Base-by-base conservation (phyloP, 37 sponge, comb jelly and placozoan species). In the Hexactinellida sp. region DNA sequence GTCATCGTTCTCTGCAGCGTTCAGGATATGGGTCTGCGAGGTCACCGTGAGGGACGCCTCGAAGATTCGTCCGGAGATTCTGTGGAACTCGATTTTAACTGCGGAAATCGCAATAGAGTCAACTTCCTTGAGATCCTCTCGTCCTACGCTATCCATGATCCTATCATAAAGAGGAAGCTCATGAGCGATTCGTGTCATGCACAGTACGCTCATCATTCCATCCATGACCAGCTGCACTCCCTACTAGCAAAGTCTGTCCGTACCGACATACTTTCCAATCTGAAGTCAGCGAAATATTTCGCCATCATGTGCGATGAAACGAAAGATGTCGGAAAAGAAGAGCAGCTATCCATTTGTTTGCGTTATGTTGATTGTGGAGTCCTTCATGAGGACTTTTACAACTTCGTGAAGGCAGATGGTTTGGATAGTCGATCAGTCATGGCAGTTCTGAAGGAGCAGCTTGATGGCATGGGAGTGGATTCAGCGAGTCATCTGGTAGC, bases 271-370 rank as follows among this genome's bases (percentile, higher is more conserved):
- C 76, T 63, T 63, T 63, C 76, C 76, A 63, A 63, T 63, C 76
- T 63, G 34, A 63, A 63, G 76, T 63, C 76, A 63, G 25, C 34
- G 76, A 63, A 63, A n/a, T 63, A 63, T 1, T 25, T 63, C 76
- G 76, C 76, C 13, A 63, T 63, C 76, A 63, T 63, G 76, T 63
- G 76, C 76, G 76, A 63, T 63, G 76, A 63, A 63, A 63, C 34
- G 76, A 28, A 63, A 63, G 76, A 63, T 63, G 76, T 63, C 76
- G 30, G 76, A 63, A 63, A 63, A 63, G 76, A 63, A 63, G 76
- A 63, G 76, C 76, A 63, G 76, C 76, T 63, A 63, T 63, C 76
- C 76, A 63, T 63, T 63, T 63, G 76, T 63, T 63, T 63, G 76
- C 76, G 76, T 63, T 63, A 63, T 63, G 76, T 63, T 63, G 76